phyloP scores from a whole-genome alignment of 2,888 invertebrate species.

The Andrena marginata region DNA sequence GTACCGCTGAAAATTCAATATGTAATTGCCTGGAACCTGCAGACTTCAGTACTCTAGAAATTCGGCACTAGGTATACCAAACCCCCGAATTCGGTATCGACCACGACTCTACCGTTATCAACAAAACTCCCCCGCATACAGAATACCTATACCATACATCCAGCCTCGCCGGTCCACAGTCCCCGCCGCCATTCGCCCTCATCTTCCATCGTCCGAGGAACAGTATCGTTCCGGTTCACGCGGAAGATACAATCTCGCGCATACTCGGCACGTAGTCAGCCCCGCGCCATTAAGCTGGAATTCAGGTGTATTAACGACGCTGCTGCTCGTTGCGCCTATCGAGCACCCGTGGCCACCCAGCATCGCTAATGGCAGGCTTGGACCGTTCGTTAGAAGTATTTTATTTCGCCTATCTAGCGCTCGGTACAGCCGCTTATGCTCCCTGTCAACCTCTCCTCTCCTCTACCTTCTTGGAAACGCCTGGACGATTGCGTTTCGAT shows the following conservation, averaged over 20 bases:
- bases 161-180: no score
- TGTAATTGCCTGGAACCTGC: no score
- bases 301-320: constrained; percentile 74
- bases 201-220: background rate
- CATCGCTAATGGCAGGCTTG: constrained; percentile 68
- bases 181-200: background rate
- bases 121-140: no score
- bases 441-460: constrained; percentile 14
- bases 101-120: no score
- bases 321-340: constrained; percentile 48
- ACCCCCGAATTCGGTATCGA: no score
- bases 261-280: constrained; percentile 30
- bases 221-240: constrained; percentile 61
- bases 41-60: no score
- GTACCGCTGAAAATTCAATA: no score
- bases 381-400: constrained; percentile 68
- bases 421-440: constrained; percentile 17
- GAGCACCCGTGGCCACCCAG: constrained; percentile 66
- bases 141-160: no score
- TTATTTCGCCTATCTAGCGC: constrained; percentile 65
- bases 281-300: constrained; percentile 73
- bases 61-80: no score
- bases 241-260: constrained; percentile 62
- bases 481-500: constrained; percentile 59
- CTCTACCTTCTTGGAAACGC: constrained; percentile 31